Percentiles rank a stretch among this genome's conserved stretches.
Conservation (phyloP, 2,113 vertebrate species). For the Orycteropus afer region DNA sequence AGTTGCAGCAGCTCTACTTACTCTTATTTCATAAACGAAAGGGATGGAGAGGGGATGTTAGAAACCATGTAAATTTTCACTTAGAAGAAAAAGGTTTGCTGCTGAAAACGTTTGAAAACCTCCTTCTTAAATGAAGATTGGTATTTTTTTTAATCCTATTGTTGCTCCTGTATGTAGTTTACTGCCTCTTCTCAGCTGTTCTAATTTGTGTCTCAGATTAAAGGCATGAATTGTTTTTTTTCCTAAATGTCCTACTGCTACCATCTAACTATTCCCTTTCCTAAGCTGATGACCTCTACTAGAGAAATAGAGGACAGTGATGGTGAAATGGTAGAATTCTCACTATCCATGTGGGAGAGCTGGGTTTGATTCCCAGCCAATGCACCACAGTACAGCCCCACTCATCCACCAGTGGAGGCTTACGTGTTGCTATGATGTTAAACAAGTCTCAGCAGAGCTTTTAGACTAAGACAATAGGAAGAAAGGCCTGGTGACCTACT, state of each 20-base stretch:
- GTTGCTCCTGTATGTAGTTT: not conserved
- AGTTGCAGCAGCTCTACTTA: not conserved
- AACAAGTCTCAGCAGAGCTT: not conserved
- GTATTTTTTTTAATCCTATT: not conserved
- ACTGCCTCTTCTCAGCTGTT: not conserved
- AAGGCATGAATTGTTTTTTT: not conserved
- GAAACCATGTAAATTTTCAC: not conserved
- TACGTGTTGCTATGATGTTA: not conserved
- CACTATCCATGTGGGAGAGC: not conserved
- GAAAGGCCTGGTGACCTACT: not conserved
- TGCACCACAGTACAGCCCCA: not conserved
- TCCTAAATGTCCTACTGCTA: not conserved
- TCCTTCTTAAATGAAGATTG: not conserved
- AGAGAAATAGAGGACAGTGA: not conserved
- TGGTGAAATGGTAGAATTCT: not conserved
- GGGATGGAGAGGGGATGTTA: accelerated
- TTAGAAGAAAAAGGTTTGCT: not conserved
- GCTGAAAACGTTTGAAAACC: not conserved
- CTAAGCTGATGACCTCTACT: not conserved
- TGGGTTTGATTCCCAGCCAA: not conserved
- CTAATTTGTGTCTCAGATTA: not conserved
- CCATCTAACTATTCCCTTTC: not conserved
- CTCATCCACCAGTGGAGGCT: not conserved
- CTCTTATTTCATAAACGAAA: not conserved
- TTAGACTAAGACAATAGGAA: not conserved